phyloP scores from a whole-genome alignment of 2,888 invertebrate genomes.

The Morpho achilles region DNA sequence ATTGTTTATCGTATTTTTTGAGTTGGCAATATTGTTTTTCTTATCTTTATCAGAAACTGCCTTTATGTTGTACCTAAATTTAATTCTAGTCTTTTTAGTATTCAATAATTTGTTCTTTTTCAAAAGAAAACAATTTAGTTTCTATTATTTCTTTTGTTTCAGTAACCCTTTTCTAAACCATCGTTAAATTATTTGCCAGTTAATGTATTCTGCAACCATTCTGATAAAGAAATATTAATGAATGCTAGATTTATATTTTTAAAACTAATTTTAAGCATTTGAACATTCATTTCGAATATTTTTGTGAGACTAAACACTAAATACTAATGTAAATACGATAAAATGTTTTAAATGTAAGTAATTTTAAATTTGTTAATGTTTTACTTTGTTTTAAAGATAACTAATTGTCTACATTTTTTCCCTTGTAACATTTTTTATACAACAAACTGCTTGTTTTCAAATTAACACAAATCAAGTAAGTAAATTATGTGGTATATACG shows the following conservation, averaged over 20 bases:
- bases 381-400: conserved; percentile 12
- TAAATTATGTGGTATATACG: conserved; percentile 24
- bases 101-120: neutral
- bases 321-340: conserved; percentile 48
- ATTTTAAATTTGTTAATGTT: conserved; percentile 2
- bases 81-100: neutral
- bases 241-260: neutral
- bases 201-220: neutral
- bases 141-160: neutral
- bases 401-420: conserved; percentile 1
- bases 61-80: neutral
- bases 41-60: conserved; percentile 6
- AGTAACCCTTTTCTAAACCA: too few relatives aligned
- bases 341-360: conserved; percentile 11
- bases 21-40: too few relatives aligned
- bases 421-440: too few relatives aligned
- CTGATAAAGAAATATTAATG: neutral
- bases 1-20: too few relatives aligned
- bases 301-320: conserved; percentile 40
- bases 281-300: conserved; percentile 13
- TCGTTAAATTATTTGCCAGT: too few relatives aligned
- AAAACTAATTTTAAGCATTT: conserved; percentile 2
- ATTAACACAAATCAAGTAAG: conserved; percentile 21
- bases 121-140: neutral
- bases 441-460: too few relatives aligned